Percentiles rank a stretch among this genome's conserved stretches.
Conservation (phyloP, 2,797 vertebrate genomes). For the Astyanax mexicanus region DNA sequence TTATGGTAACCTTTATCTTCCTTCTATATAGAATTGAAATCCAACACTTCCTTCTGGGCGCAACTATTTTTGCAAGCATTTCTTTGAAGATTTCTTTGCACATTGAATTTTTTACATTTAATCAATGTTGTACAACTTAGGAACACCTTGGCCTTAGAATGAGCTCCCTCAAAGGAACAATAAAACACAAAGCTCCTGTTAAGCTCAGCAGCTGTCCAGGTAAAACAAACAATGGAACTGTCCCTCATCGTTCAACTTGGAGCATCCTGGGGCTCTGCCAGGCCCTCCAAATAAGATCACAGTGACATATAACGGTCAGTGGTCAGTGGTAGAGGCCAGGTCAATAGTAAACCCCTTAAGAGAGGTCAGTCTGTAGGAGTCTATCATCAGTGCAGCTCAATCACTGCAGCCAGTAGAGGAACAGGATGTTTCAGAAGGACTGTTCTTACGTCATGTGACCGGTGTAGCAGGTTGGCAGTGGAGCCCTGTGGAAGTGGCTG, state of each 20-base stretch:
- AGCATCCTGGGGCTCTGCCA: constrained; percentile 11
- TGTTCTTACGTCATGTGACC: constrained; percentile 63
- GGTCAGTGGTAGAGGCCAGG: constrained; percentile 46
- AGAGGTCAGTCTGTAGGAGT: constrained; percentile 6
- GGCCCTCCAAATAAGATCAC: constrained; percentile 47
- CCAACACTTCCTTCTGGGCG: too few species aligned
- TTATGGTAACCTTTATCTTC: too few species aligned
- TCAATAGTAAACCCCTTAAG: constrained; percentile 59
- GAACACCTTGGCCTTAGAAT: not conserved
- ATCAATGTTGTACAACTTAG: too few species aligned
- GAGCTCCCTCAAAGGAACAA: not conserved
- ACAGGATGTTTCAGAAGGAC: constrained; percentile 66
- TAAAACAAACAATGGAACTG: not conserved
- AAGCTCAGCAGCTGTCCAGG: not conserved
- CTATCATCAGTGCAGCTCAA: constrained; percentile 41
- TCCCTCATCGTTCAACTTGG: constrained; percentile 16
- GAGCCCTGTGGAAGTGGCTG: constrained; percentile 6
- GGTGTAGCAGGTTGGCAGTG: constrained; percentile 6
- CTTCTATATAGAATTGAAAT: too few species aligned
- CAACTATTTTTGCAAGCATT: too few species aligned
- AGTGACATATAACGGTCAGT: constrained; percentile 31
- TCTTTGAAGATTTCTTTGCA: too few species aligned
- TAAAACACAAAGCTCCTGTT: not conserved
- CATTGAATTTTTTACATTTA: too few species aligned
- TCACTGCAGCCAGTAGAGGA: constrained; percentile 55